Base-by-base conservation (phyloP, 2,888 invertebrate species). In the Strigamia transsilvanica region DNA sequence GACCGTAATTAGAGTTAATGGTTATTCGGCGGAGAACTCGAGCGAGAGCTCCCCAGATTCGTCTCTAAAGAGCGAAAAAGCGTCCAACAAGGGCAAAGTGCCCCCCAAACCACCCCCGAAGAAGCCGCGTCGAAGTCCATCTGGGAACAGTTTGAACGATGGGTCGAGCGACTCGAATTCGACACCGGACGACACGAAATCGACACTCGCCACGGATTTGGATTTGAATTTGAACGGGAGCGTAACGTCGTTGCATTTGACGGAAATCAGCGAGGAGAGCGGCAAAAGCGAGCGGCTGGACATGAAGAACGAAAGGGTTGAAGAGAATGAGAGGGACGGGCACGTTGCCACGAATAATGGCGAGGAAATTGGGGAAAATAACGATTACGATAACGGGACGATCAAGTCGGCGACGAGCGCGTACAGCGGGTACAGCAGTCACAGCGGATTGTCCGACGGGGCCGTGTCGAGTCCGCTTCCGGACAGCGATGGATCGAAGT, bases 1-100 rank as follows among this genome's bases (percentile, higher is more conserved):
- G 85, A 95, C 95, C 83, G 95, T 95, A 85, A 95, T 95, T 86
- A 94, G 94, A 91, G 94, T 95, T 56, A 95, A 94, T 88, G 95
- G 94, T 13, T 83, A 42, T 61, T 46, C 41, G 61, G 61, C 13
- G 0, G 61, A 61, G 1, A 61, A 66, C 41, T 79, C 41, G 51
- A 34, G 9, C 38, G 56, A 23, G 9, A 9, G 34, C n/a, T 21
- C 15, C 66, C 77, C 61, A 1, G 32, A 73, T 73, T 73, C 66
- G 82, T 34, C 32, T 46, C 10, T 23, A 7, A 18, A 13, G 21
- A 77, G 27, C 23, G 66, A 42, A 41, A 80, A 66, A 38, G 38
- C 6, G 38, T 51, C 51, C 6, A 21, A 79, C 32, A 80, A 81
- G 83, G 32, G 82, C 83, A 87, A 86, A 84, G 86, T 87, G 42